Conservation (phyloP, 1,140 invertebrate genomes). For the Cardiocondyla obscurior region DNA sequence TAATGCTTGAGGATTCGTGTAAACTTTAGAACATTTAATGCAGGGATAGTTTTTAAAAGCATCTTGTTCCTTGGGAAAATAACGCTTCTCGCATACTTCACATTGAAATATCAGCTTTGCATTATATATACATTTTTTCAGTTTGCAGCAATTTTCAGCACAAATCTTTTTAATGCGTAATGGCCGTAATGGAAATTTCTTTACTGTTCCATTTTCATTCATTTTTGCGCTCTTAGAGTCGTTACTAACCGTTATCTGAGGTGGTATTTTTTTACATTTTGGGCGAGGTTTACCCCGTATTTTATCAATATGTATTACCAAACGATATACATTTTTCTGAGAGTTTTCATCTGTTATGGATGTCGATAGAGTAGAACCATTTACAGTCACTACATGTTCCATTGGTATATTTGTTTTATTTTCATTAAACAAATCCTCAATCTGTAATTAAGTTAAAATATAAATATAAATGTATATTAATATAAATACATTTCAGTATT, state of each 20-base stretch:
- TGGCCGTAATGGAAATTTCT: background rate
- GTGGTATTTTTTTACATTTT: conserved; percentile 56
- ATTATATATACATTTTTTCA: conserved; percentile 58
- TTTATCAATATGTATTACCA: conserved; percentile 80
- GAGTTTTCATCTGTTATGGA: background rate
- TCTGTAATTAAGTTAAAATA: conserved; percentile 20
- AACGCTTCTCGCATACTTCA: conserved; percentile 61
- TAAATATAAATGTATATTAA: background rate
- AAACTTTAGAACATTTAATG: conserved; percentile 63
- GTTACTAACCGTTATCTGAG: conserved; percentile 15
- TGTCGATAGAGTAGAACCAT: conserved; percentile 2
- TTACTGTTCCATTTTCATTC: background rate
- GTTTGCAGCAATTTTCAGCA: conserved; percentile 52
- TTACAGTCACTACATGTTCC: conserved; percentile 6
- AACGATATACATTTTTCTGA: conserved; percentile 65
- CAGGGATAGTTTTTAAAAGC: conserved; percentile 52
- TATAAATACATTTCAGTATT: background rate
- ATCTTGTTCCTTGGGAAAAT: conserved; percentile 36
- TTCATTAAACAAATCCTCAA: background rate
- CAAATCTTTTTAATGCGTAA: conserved; percentile 36
- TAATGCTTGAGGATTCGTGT: conserved; percentile 61
- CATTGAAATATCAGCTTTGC: conserved; percentile 60
- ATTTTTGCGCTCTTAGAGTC: background rate
- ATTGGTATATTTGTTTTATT: conserved; percentile 6
- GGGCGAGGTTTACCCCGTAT: conserved; percentile 70